A percentile compares a stretch with the other conserved stretches of the same genome.
These are phyloP conservation scores for Agrypnia vestita DNA, from an alignment of 1,140 invertebrate species.

Conservation along the genomic window DNA sequence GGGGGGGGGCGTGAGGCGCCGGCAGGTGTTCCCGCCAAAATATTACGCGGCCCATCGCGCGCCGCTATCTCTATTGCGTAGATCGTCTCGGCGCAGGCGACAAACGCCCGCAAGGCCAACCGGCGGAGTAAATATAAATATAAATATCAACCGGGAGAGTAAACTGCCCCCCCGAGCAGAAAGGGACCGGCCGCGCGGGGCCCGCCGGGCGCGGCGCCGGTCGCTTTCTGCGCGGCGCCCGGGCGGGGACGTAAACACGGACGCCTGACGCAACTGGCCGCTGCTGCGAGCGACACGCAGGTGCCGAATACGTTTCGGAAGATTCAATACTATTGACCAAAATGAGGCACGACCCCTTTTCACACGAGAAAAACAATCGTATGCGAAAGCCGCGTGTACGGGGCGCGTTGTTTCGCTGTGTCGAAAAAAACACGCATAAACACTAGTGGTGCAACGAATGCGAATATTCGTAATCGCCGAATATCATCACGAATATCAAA, in stretches of 20 bases:
- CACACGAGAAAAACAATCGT: too few species aligned
- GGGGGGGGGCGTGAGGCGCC: conserved; percentile 13
- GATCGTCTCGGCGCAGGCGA: neutral
- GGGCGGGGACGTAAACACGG: conserved; percentile 21
- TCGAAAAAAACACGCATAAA: too few species aligned
- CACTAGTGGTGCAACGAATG: too few species aligned
- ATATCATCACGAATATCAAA: too few species aligned
- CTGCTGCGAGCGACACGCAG: conserved; percentile 32
- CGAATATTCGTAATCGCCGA: too few species aligned
- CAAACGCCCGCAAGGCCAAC: conserved; percentile 30
- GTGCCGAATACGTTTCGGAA: neutral
- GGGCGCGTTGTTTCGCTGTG: too few species aligned
- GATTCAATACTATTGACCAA: too few species aligned
- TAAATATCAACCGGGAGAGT: conserved; percentile 12
- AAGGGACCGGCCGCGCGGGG: neutral
- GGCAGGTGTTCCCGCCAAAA: conserved; percentile 32
- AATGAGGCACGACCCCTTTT: too few species aligned
- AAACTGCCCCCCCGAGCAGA: conserved; percentile 4
- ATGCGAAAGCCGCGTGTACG: too few species aligned
- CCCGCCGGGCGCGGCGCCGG: neutral
- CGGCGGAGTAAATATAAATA: too few species aligned
- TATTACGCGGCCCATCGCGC: conserved; percentile 39
- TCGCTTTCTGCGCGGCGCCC: neutral
- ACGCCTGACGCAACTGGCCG: conserved; percentile 25
- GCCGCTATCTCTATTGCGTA: conserved; percentile 29